Conservation (phyloP, 2,113 vertebrate species). For the Myotis yumanensis region DNA sequence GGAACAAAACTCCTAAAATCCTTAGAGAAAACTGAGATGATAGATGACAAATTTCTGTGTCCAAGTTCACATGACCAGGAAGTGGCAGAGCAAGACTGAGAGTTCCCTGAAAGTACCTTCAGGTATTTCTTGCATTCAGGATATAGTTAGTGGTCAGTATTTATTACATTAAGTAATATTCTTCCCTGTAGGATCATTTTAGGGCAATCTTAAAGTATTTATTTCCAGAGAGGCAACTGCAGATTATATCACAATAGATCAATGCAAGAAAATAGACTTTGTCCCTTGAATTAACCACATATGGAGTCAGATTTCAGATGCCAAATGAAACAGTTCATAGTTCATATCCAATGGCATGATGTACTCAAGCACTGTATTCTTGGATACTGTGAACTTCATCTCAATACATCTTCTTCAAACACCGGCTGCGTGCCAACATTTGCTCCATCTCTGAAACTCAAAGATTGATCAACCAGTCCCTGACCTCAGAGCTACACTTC, state of each 20-base stretch:
- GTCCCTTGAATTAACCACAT: neutral
- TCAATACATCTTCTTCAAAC: neutral
- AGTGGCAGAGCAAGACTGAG: neutral
- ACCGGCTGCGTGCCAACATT: neutral
- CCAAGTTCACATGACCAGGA: neutral
- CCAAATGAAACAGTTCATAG: neutral
- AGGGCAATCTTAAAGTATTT: neutral
- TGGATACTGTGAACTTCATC: neutral
- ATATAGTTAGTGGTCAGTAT: neutral
- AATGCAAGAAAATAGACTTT: neutral
- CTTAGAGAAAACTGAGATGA: neutral
- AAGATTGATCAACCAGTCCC: neutral
- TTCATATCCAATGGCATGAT: neutral
- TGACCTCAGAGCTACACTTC: neutral
- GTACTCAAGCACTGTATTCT: neutral
- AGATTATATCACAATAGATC: neutral
- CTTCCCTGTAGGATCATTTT: neutral
- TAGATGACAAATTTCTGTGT: neutral
- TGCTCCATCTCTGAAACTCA: neutral
- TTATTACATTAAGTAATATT: neutral
- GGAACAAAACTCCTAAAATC: neutral
- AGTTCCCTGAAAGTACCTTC: neutral
- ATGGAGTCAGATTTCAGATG: neutral
- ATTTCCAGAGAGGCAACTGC: neutral
- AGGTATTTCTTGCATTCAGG: neutral